Evolutionary conservation across 2,797 vertebrate species (phyloP).

Genomic region (Schizothorax lantsangensis): DNA sequence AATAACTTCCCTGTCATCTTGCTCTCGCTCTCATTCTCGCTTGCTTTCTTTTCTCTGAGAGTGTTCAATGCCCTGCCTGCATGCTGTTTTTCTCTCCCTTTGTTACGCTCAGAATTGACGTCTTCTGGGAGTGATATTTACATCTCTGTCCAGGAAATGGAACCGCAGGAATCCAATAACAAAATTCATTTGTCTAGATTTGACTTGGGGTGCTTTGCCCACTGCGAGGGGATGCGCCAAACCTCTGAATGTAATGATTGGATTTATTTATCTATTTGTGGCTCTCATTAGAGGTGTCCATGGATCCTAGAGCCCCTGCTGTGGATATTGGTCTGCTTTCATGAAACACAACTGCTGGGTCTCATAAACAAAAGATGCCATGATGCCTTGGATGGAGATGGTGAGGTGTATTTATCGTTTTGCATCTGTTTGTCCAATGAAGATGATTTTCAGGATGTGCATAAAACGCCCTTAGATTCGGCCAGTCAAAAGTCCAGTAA

Average conservation of each 20-base stretch:
- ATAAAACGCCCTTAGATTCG: background rate
- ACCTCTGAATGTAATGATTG: constrained; percentile 63
- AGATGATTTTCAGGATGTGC: background rate
- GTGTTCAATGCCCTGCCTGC: background rate
- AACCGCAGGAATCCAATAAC: constrained; percentile 45
- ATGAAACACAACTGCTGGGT: constrained; percentile 55
- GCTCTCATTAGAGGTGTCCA: constrained; percentile 60
- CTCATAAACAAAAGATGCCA: constrained; percentile 46
- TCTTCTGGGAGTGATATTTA: constrained; percentile 53
- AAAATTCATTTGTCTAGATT: constrained; percentile 67
- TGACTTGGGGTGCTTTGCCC: constrained; percentile 55
- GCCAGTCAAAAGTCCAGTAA: background rate
- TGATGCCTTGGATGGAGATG: background rate
- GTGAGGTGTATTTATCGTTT: background rate
- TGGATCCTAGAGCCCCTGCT: constrained; percentile 55
- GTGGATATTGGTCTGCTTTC: constrained; percentile 43
- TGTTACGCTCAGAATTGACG: constrained; percentile 22
- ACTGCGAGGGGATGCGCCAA: constrained; percentile 55
- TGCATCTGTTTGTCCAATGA: background rate
- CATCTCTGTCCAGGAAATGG: constrained; percentile 55
- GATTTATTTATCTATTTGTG: constrained; percentile 65
- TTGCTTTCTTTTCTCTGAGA: constrained; percentile 14
- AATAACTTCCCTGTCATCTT: constrained; percentile 42
- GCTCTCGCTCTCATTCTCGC: background rate
- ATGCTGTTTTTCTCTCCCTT: constrained; percentile 22